Evolutionary conservation across 2,888 invertebrate species (phyloP), one percentile per base, ranked within the genome.

Genomic region (Helicoverpa assulta): DNA sequence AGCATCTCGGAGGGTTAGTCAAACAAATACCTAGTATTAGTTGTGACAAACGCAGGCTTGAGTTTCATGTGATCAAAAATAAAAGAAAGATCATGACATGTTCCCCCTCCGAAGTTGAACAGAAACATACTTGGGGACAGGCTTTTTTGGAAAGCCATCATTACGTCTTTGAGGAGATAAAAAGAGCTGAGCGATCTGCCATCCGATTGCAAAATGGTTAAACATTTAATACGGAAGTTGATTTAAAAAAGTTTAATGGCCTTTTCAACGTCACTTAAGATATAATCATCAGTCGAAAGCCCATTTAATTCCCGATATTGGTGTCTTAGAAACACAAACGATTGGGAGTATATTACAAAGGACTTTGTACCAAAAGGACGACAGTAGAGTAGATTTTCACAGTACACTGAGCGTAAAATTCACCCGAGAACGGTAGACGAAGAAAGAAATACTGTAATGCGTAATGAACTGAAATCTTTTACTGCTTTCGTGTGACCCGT

Each of bases 21-120:
- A 89, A 89, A 94, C 94, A 92, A 93, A 94, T 93, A 92, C 87
- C 90, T 86, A 86, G 90, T 88, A 90, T 93, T 93, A 93, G 83
- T 82, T 77, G 85, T 89, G 94, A 93, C 91, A 91, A 89, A 90
- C 87, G 88, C 82, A 69, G 73, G 62, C 76, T 78, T 67, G 77
- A 67, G 82, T 76, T 80, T 83, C 81, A 68, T 72, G 64, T 73
- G 78, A 79, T 69, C 71, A 72, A 81, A 83, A 69, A 74, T 67
- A 73, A 64, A 67, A 67, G 58, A 54, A 57, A 73, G 60, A 67
- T 66, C 59, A 63, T 62, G 61, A 67, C 52, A 55, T 57, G 52
- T 58, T 72, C 57, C 60, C 61, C 65, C 64, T 63, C 54, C 18
- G 19, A 43, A 77, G 58, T 54, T 60, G 55, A 75, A 70, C 62